These are phyloP conservation scores for Melikaiella ostensackeni DNA, from an alignment of 2,888 invertebrate species.

Conservation along the genomic window DNA sequence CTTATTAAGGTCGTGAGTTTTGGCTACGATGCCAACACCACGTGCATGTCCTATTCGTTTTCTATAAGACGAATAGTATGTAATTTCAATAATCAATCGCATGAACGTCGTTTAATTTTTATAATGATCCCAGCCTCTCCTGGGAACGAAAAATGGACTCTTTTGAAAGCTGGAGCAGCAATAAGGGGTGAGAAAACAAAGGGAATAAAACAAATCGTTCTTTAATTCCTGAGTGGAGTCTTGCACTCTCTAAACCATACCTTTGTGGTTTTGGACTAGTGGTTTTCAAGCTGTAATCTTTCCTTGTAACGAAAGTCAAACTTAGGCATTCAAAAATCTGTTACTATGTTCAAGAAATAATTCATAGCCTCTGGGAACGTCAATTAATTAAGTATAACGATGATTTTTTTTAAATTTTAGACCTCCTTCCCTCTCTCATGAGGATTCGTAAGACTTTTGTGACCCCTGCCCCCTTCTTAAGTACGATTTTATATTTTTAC, in stretches of 20 bases:
- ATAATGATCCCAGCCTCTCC: constrained; percentile 70
- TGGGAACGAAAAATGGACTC: constrained; percentile 60
- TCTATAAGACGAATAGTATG: constrained; percentile 59
- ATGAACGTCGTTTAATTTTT: constrained; percentile 78
- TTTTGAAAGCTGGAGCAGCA: constrained; percentile 45
- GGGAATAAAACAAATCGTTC: constrained; percentile 19
- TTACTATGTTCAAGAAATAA: constrained; percentile 4
- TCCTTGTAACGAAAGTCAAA: constrained; percentile 6
- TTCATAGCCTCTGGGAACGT: neutral
- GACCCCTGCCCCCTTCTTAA: too few relatives aligned
- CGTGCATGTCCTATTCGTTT: constrained; percentile 38
- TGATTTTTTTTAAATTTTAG: too few relatives aligned
- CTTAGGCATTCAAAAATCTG: constrained; percentile 1
- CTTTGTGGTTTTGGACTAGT: constrained; percentile 12
- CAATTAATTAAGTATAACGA: too few relatives aligned
- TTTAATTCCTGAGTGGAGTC: constrained; percentile 4
- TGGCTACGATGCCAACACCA: constrained; percentile 51
- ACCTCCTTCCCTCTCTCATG: too few relatives aligned
- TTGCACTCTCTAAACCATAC: constrained; percentile 6
- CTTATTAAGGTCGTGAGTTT: constrained; percentile 69
- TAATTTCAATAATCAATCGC: constrained; percentile 77
- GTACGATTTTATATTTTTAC: too few relatives aligned
- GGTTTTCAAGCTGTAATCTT: constrained; percentile 6
- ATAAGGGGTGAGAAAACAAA: constrained; percentile 44
- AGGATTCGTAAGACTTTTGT: too few relatives aligned